phyloP scores from a whole-genome alignment of 2,797 vertebrate genomes.

The Euthynnus affinis region DNA sequence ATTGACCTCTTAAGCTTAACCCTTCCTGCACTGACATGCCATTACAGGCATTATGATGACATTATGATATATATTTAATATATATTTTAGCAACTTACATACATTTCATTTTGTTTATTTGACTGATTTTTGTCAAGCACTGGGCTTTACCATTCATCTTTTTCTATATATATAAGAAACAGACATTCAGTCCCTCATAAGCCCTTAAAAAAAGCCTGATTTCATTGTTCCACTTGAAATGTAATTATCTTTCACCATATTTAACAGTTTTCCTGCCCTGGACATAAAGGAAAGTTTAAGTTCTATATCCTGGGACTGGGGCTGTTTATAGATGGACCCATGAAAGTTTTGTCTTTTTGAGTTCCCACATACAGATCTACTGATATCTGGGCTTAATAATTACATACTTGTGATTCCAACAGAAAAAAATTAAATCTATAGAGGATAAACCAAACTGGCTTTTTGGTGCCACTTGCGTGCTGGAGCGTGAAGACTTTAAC shows the following conservation, averaged over 20 bases:
- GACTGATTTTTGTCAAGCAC: neutral
- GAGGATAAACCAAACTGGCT: constrained; percentile 30
- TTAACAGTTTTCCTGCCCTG: neutral
- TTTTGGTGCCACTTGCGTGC: constrained; percentile 50
- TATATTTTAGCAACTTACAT: neutral
- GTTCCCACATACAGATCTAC: neutral
- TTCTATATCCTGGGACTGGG: constrained; percentile 7
- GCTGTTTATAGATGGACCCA: neutral
- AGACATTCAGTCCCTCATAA: neutral
- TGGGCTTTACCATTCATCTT: neutral
- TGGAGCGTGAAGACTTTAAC: constrained; percentile 67
- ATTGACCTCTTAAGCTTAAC: neutral
- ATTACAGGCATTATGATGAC: neutral
- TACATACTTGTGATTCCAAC: neutral
- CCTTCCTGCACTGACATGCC: neutral
- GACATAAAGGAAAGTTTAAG: neutral
- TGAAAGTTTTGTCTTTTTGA: neutral
- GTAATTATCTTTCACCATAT: neutral
- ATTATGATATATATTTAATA: neutral
- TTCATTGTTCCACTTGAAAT: neutral
- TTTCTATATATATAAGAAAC: neutral
- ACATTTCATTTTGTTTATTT: constrained; percentile 3
- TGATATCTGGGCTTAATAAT: neutral
- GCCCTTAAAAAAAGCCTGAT: neutral
- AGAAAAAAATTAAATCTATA: neutral